phyloP scores from a whole-genome alignment of 1,140 invertebrate genomes.

The Sarcophaga bullata region DNA sequence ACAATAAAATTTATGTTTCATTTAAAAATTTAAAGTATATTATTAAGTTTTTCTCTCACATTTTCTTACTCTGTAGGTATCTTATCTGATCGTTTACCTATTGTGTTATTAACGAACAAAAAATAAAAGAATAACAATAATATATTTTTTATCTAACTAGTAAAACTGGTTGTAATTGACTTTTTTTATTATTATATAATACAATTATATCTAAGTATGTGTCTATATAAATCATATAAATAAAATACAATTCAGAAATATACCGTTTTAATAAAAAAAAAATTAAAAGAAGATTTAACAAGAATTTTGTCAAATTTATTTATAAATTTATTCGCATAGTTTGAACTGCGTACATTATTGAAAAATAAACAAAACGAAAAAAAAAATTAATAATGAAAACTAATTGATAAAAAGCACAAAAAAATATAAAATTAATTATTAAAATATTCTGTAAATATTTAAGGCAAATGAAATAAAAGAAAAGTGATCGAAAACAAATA shows the following conservation, averaged over 20 bases:
- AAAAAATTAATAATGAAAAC: too few species aligned
- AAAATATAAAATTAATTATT: too few species aligned
- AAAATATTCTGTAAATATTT: too few species aligned
- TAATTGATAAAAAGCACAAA: too few species aligned
- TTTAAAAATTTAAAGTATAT: neutral
- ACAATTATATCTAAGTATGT: conserved; percentile 14
- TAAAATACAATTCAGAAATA: neutral
- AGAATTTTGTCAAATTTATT: neutral
- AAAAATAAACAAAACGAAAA: too few species aligned
- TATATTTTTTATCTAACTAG: conserved; percentile 21
- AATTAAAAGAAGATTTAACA: neutral
- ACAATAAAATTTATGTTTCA: neutral
- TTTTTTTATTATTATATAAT: conserved; percentile 18
- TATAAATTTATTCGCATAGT: neutral
- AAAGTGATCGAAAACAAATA: neutral
- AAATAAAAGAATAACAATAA: neutral
- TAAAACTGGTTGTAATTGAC: conserved; percentile 42
- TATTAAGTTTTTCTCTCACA: conserved; percentile 2
- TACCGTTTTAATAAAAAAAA: neutral
- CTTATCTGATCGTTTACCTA: too few species aligned
- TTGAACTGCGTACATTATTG: too few species aligned
- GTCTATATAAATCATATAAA: conserved; percentile 27
- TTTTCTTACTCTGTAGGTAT: neutral
- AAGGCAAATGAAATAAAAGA: too few species aligned
- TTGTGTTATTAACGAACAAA: too few species aligned